Conservation (phyloP, 2,797 vertebrate genomes). For the Pseudochirops cupreus region DNA sequence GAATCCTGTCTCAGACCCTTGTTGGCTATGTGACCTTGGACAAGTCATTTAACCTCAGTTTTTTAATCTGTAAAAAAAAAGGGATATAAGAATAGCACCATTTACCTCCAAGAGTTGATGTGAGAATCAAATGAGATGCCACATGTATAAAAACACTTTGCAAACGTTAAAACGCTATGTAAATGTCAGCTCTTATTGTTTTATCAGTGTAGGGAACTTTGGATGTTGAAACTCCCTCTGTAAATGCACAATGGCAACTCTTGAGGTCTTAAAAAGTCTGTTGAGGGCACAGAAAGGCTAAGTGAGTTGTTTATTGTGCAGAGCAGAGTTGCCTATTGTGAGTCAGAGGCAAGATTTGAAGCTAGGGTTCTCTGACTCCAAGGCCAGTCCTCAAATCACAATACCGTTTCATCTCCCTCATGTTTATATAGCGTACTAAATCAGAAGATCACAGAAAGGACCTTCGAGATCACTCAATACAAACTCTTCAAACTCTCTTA, state of each 20-base stretch:
- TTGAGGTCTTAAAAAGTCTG: neutral
- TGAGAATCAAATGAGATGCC: neutral
- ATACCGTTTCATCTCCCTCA: neutral
- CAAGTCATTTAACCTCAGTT: neutral
- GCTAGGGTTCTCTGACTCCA: neutral
- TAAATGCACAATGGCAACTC: neutral
- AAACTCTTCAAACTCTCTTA: slow-evolving; percentile 26
- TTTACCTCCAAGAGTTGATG: neutral
- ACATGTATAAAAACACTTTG: neutral
- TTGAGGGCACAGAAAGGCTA: neutral
- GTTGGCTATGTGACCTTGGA: neutral
- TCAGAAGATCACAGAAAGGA: neutral
- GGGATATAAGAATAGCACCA: neutral
- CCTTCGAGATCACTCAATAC: neutral
- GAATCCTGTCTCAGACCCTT: neutral
- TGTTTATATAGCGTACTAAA: neutral
- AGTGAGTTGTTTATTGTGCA: too few relatives aligned
- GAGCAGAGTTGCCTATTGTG: neutral
- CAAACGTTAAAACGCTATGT: neutral
- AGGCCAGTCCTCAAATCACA: neutral
- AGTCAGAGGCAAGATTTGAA: neutral
- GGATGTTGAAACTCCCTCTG: neutral
- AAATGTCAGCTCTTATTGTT: neutral
- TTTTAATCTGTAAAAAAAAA: neutral
- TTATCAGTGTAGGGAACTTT: neutral